Evolutionary conservation across 2,797 vertebrate species (phyloP).

Genomic region (Sebastes diploproa): DNA sequence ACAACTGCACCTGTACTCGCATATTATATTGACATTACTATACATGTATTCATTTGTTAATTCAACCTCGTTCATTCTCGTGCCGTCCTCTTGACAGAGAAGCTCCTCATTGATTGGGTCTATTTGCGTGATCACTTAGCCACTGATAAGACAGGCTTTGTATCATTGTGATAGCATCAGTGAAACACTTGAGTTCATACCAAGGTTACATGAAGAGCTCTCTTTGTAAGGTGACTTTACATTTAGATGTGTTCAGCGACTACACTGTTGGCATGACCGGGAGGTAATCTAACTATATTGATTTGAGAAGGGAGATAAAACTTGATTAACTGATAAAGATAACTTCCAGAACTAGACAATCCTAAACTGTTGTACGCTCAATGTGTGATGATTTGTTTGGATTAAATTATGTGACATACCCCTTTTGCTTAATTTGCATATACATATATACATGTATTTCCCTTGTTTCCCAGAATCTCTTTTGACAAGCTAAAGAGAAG

Average conservation of each 20-base stretch:
- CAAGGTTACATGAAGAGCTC: constrained; percentile 41
- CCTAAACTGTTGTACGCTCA: neutral
- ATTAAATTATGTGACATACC: neutral
- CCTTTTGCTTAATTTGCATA: neutral
- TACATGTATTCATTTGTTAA: constrained; percentile 40
- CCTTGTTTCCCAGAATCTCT: neutral
- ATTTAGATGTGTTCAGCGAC: neutral
- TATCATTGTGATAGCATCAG: constrained; percentile 54
- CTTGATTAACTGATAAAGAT: neutral
- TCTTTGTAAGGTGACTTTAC: constrained; percentile 36
- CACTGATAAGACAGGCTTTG: constrained; percentile 51
- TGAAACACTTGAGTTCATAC: constrained; percentile 25
- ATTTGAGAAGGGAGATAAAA: neutral
- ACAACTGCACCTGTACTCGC: neutral
- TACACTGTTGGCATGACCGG: neutral
- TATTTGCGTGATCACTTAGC: constrained; percentile 38
- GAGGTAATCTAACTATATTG: neutral
- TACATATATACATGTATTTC: neutral
- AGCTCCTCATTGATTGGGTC: constrained; percentile 52
- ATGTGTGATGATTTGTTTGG: neutral
- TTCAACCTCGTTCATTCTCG: constrained; percentile 35
- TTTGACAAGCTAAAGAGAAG: neutral
- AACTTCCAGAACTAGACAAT: neutral
- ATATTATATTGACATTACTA: neutral
- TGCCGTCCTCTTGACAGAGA: constrained; percentile 11